Percentiles rank a stretch among this genome's conserved stretches.
phyloP scores from a whole-genome alignment of 2,113 vertebrate genomes.

The Cochlearius cochlearius region DNA sequence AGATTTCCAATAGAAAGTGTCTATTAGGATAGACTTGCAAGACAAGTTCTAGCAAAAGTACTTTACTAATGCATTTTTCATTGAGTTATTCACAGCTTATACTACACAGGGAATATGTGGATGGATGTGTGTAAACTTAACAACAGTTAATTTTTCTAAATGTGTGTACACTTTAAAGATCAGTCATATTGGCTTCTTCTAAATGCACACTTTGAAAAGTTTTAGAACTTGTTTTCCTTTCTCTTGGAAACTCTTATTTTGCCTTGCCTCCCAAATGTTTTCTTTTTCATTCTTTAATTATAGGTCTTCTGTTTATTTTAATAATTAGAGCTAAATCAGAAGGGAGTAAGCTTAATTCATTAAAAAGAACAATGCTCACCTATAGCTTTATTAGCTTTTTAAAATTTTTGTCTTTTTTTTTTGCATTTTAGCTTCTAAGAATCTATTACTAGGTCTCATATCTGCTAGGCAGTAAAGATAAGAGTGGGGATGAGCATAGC shows the following conservation, averaged over 20 bases:
- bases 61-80: neutral
- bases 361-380: neutral
- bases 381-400: neutral
- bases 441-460: neutral
- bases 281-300: neutral
- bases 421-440: neutral
- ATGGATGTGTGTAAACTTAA: neutral
- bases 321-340: neutral
- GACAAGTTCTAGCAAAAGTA: neutral
- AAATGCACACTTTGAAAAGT: neutral
- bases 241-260: neutral
- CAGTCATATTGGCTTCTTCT: neutral
- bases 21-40: neutral
- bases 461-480: neutral
- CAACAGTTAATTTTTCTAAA: neutral
- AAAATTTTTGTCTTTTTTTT: neutral
- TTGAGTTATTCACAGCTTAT: neutral
- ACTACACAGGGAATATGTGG: neutral
- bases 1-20: neutral
- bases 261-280: neutral
- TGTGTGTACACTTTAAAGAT: neutral
- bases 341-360: neutral
- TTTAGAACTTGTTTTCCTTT: neutral
- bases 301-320: neutral
- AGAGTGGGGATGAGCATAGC: neutral